These are phyloP conservation scores for Papilio gigon DNA, from an alignment of 2,888 invertebrate genomes.

Conservation along the genomic window DNA sequence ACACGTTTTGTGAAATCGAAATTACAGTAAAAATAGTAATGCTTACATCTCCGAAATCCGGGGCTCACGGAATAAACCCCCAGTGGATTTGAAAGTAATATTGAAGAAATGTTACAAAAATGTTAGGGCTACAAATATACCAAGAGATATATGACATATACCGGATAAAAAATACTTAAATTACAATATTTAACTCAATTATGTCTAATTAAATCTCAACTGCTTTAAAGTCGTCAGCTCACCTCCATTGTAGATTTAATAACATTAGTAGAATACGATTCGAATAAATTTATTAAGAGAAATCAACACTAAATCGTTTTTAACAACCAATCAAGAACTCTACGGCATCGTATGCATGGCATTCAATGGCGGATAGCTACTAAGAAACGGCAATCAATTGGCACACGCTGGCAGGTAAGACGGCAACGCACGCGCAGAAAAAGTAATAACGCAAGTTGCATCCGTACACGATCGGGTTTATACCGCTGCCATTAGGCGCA, in stretches of 20 bases:
- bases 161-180: neutral
- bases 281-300: too few relatives aligned
- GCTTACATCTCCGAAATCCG: neutral
- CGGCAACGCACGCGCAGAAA: slow-evolving; percentile 61
- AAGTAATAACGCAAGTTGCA: slow-evolving; percentile 60
- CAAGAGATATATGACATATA: neutral
- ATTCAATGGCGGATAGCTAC: slow-evolving; percentile 32
- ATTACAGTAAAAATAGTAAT: neutral
- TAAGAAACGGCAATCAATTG: slow-evolving; percentile 40
- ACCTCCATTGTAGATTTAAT: too few relatives aligned
- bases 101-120: neutral
- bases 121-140: neutral
- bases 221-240: too few relatives aligned
- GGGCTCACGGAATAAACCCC: neutral
- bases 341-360: slow-evolving; percentile 22
- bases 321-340: too few relatives aligned
- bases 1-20: neutral
- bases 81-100: neutral
- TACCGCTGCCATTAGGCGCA: slow-evolving; percentile 44
- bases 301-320: too few relatives aligned
- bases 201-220: too few relatives aligned
- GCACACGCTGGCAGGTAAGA: slow-evolving; percentile 51
- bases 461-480: slow-evolving; percentile 46
- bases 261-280: too few relatives aligned
- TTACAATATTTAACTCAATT: neutral